Evolutionary conservation across 2,797 vertebrate species (phyloP).

Genomic region (Chelon auratus): DNA sequence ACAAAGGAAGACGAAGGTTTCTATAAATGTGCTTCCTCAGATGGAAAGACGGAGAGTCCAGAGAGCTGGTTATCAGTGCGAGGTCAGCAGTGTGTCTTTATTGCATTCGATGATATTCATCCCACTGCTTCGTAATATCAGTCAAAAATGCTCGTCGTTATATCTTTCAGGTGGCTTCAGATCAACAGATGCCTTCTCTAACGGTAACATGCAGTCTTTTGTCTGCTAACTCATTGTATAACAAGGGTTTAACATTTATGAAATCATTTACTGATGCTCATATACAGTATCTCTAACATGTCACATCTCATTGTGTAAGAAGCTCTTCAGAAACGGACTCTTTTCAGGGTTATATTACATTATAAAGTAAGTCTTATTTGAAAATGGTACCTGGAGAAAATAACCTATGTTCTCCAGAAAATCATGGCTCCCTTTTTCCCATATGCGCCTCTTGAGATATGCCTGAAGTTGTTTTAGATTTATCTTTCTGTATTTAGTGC

Average conservation of each 20-base stretch:
- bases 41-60: slow-evolving; percentile 60
- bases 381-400: too few relatives aligned
- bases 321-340: not conserved
- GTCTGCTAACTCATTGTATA: too few relatives aligned
- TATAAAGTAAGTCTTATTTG: not conserved
- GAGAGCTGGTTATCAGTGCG: slow-evolving; percentile 74
- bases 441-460: not conserved
- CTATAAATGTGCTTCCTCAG: slow-evolving; percentile 70
- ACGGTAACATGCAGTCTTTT: slow-evolving; percentile 37
- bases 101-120: not conserved
- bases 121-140: not conserved
- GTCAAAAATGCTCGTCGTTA: not conserved
- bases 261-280: not conserved
- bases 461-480: too few relatives aligned
- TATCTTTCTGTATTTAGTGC: not conserved
- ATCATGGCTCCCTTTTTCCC: not conserved
- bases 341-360: not conserved
- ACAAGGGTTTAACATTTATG: not conserved
- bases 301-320: not conserved
- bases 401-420: too few relatives aligned
- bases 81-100: slow-evolving; percentile 22
- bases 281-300: not conserved
- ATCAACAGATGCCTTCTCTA: slow-evolving; percentile 11
- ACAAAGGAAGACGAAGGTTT: slow-evolving; percentile 68
- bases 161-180: slow-evolving; percentile 54